phyloP scores from a whole-genome alignment of 2,797 vertebrate species.

The Coregonus ussuriensis region DNA sequence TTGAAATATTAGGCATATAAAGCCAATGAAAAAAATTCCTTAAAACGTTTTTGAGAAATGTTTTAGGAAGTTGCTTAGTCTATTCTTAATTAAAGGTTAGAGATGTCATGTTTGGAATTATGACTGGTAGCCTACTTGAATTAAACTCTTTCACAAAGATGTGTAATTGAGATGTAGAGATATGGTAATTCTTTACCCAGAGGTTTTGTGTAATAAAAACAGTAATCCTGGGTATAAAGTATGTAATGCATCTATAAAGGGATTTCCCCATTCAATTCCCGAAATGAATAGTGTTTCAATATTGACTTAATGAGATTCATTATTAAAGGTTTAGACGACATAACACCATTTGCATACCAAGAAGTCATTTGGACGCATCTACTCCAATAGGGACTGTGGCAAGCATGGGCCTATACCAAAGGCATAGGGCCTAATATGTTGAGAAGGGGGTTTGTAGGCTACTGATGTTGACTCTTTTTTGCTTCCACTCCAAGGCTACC shows the following conservation, averaged over 20 bases:
- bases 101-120: not conserved
- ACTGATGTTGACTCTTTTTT: no score
- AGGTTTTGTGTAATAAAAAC: slow-evolving; percentile 52
- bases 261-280: slow-evolving; percentile 15
- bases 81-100: slow-evolving; percentile 35
- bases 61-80: not conserved
- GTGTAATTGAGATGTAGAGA: slow-evolving; percentile 40
- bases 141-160: slow-evolving; percentile 40
- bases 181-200: slow-evolving; percentile 49
- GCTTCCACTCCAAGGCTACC: not conserved
- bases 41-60: not conserved
- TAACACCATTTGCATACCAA: not conserved
- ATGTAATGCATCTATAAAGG: slow-evolving; percentile 16
- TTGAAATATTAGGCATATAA: not conserved
- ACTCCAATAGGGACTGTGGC: not conserved
- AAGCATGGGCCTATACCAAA: not conserved
- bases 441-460: no score
- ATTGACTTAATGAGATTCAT: slow-evolving; percentile 7
- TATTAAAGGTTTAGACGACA: slow-evolving; percentile 1
- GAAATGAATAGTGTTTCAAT: not conserved
- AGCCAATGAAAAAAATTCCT: not conserved
- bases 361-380: not conserved
- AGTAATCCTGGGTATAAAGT: slow-evolving; percentile 48
- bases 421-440: no score
- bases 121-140: slow-evolving; percentile 24